Base-by-base conservation (phyloP, 2,113 vertebrate species). In the Hymenochirus boettgeri region DNA sequence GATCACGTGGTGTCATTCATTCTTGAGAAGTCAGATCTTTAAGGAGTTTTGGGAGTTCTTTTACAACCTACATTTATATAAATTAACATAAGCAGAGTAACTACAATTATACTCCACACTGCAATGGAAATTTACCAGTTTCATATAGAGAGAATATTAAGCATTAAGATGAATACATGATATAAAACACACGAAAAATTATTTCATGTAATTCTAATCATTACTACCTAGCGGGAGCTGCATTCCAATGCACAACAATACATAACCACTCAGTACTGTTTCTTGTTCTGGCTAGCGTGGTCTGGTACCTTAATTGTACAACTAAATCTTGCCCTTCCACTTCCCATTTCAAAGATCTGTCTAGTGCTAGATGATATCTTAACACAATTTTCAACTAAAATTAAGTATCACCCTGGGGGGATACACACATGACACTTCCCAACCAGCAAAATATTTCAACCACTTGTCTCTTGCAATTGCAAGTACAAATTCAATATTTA, bases 221-320 rank as follows among this genome's bases (percentile, higher is more conserved):
- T 31, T n/a, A 21, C 29, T 58, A 31, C 63, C 63, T 29, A 66
- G 39, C 27, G 54, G 4, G 53, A 11, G 22, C 33, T 47, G 57
- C 63, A 66, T 66, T 66, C 63, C 63, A 39, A 9, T 22, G 10
- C 55, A 51, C 42, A 24, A 55, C 31, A 22, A 48, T n/a, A n/a
- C n/a, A n/a, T n/a, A n/a, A n/a, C n/a, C n/a, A n/a, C n/a, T n/a
- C n/a, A n/a, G n/a, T n/a, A n/a, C n/a, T n/a, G n/a, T n/a, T n/a
- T n/a, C n/a, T n/a, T n/a, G n/a, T n/a, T n/a, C n/a, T n/a, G n/a
- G n/a, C n/a, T n/a, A n/a, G n/a, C n/a, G n/a, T n/a, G n/a, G n/a
- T n/a, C n/a, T n/a, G n/a, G n/a, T n/a, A n/a, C n/a, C n/a, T n/a
- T n/a, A n/a, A n/a, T n/a, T n/a, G n/a, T n/a, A n/a, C n/a, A n/a